Conservation (phyloP, 2,113 vertebrate genomes). For the Atherinomorus stipes region DNA sequence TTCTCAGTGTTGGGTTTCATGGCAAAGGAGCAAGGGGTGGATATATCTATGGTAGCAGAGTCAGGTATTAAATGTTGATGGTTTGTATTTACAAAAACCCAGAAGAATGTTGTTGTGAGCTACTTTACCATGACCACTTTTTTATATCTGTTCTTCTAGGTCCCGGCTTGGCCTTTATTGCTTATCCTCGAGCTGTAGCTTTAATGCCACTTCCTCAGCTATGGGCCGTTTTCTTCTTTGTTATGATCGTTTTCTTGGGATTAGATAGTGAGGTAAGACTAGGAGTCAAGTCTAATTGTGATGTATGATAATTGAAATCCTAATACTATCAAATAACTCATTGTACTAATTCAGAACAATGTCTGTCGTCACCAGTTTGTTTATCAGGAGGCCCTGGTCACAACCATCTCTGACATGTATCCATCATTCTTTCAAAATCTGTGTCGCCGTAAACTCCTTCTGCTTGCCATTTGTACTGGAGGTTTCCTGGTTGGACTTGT, state of each 20-base stretch:
- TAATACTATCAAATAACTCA: not conserved
- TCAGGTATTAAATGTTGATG: slow-evolving; percentile 81
- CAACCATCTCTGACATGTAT: slow-evolving; percentile 81
- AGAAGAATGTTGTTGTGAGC: not conserved
- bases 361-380: slow-evolving; percentile 77
- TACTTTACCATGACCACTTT: not conserved
- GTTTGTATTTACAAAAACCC: not conserved
- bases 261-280: slow-evolving; percentile 82
- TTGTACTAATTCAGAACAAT: not conserved
- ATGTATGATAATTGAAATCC: not conserved
- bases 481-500: slow-evolving; percentile 80
- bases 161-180: slow-evolving; percentile 84
- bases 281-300: not conserved
- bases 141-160: slow-evolving; percentile 58
- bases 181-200: slow-evolving; percentile 83
- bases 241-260: slow-evolving; percentile 84
- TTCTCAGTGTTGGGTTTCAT: slow-evolving; percentile 94
- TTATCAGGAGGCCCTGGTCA: slow-evolving; percentile 79
- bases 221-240: slow-evolving; percentile 84
- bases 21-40: slow-evolving; percentile 88
- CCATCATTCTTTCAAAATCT: slow-evolving; percentile 75
- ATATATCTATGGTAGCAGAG: slow-evolving; percentile 89
- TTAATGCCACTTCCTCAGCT: slow-evolving; percentile 85
- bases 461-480: slow-evolving; percentile 75
- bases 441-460: slow-evolving; percentile 79